Evolutionary conservation across 1,140 invertebrate genomes (phyloP).

Genomic region (Temnothorax nylanderi): DNA sequence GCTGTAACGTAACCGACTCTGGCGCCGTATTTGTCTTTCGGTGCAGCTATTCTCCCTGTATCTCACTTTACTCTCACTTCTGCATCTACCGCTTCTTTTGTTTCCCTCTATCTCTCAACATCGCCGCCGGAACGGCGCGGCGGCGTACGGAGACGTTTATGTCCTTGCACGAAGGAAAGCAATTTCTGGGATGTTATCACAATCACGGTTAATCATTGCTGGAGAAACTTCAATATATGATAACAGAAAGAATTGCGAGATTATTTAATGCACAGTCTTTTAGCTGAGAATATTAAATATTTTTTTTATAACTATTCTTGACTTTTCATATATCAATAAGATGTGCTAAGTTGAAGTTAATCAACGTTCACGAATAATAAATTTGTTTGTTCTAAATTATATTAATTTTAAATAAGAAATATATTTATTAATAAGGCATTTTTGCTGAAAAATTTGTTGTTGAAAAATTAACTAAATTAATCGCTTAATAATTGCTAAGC

Average conservation of each 20-base stretch:
- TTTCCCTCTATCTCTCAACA: slow-evolving; percentile 13
- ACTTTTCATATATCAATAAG: background rate
- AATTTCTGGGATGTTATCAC: background rate
- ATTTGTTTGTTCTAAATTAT: background rate
- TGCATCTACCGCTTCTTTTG: slow-evolving; percentile 14
- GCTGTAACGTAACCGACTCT: slow-evolving; percentile 64
- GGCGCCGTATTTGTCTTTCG: slow-evolving; percentile 63
- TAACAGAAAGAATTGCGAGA: background rate
- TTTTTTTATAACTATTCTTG: background rate
- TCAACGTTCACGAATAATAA: background rate
- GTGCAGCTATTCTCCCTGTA: slow-evolving; percentile 37
- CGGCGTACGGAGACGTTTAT: background rate
- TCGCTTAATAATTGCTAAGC: background rate
- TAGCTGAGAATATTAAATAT: background rate
- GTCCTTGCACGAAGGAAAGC: background rate
- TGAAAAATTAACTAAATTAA: background rate
- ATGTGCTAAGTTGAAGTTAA: background rate
- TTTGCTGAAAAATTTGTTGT: background rate
- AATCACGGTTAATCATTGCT: slow-evolving; percentile 24
- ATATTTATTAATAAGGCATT: background rate
- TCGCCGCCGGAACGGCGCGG: background rate
- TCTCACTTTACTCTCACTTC: slow-evolving; percentile 8
- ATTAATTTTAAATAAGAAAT: background rate
- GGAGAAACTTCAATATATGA: background rate
- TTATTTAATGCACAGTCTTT: background rate